A percentile compares a stretch with the other conserved stretches of the same genome.
Conservation (phyloP, 2,888 invertebrate genomes). For the Glyphotaelius pellucidus region DNA sequence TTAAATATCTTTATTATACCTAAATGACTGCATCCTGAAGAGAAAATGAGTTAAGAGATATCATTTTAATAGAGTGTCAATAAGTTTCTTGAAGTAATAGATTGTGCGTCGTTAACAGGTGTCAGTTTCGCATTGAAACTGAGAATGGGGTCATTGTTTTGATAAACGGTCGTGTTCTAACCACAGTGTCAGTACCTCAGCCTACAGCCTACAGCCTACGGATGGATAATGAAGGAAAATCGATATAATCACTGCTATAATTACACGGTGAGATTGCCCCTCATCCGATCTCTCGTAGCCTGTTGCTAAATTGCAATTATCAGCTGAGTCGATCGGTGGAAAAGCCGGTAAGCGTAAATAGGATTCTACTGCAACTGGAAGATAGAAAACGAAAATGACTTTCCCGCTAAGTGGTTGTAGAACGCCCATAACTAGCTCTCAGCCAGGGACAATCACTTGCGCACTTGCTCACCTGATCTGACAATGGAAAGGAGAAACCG, state of each 20-base stretch:
- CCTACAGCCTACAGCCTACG: neutral
- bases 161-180: slow-evolving; percentile 23
- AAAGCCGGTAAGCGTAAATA: neutral
- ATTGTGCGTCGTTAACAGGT: neutral
- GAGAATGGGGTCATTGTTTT: slow-evolving; percentile 42
- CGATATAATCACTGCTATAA: slow-evolving; percentile 45
- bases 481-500: neutral
- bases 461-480: neutral
- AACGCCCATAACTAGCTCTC: neutral
- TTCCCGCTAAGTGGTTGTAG: neutral
- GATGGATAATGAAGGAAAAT: slow-evolving; percentile 45
- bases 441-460: neutral
- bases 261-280: slow-evolving; percentile 25
- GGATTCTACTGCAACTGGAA: slow-evolving; percentile 12
- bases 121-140: slow-evolving; percentile 37
- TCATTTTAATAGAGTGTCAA: neutral
- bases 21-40: neutral
- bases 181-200: neutral
- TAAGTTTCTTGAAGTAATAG: slow-evolving; percentile 7
- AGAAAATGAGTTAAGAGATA: neutral
- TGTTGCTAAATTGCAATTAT: slow-evolving; percentile 18
- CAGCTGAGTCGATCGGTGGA: slow-evolving; percentile 15
- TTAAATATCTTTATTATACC: neutral
- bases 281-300: slow-evolving; percentile 26
- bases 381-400: slow-evolving; percentile 37